These are phyloP conservation scores for Nemotelus pantherinus DNA, from an alignment of 2,888 invertebrate genomes.

Conservation along the genomic window DNA sequence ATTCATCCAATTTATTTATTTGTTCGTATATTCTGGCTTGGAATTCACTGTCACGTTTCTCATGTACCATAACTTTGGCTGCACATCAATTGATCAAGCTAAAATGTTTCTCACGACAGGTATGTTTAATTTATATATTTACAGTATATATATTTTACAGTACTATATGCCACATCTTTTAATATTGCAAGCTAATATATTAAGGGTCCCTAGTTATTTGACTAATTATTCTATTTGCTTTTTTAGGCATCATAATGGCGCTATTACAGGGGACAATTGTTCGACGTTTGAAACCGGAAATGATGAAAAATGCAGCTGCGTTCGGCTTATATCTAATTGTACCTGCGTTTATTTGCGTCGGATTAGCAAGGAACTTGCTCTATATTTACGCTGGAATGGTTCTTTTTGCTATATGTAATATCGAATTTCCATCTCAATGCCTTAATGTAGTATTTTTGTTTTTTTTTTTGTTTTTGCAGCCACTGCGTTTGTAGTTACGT, in stretches of 20 bases:
- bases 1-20: constrained; percentile 85
- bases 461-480: constrained; percentile 67
- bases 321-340: constrained; percentile 85
- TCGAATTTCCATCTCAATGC: constrained; percentile 30
- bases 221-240: background rate
- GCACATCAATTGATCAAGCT: constrained; percentile 95
- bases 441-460: background rate
- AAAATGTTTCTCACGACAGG: constrained; percentile 97
- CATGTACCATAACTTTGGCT: constrained; percentile 90
- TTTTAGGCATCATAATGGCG: constrained; percentile 83
- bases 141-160: background rate
- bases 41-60: constrained; percentile 98
- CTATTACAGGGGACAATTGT: constrained; percentile 89
- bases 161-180: background rate
- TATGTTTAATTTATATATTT: constrained; percentile 55
- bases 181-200: background rate
- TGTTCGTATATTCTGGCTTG: constrained; percentile 94
- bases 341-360: constrained; percentile 86
- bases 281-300: constrained; percentile 77
- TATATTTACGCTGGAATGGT: constrained; percentile 84
- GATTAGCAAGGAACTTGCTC: constrained; percentile 70
- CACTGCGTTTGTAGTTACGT: constrained; percentile 94
- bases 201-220: background rate
- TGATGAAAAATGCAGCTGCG: constrained; percentile 76
- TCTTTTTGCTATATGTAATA: constrained; percentile 87